Evolutionary conservation across 2,113 vertebrate genomes (phyloP).

Genomic region (Deroptyus accipitrinus): DNA sequence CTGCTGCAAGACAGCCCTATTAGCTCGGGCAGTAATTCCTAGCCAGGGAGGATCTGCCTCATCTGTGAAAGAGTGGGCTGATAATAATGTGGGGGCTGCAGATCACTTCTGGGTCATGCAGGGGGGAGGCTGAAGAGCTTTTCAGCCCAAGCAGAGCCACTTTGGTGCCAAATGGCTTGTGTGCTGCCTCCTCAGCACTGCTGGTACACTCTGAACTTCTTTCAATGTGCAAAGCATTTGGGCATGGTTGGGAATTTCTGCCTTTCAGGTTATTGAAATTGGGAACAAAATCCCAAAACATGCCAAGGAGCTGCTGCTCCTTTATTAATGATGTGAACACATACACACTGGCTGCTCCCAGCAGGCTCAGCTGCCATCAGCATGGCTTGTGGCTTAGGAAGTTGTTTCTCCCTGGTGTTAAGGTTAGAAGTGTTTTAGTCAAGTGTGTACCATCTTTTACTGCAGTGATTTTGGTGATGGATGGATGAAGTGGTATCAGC

Average conservation of each 20-base stretch:
- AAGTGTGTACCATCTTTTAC: not conserved
- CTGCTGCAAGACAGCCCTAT: not conserved
- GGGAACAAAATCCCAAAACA: not conserved
- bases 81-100: not conserved
- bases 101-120: no score
- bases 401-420: not conserved
- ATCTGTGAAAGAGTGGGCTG: not conserved
- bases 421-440: not conserved
- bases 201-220: not conserved
- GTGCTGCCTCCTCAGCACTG: not conserved
- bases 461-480: not conserved
- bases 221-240: not conserved
- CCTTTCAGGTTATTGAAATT: not conserved
- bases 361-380: not conserved
- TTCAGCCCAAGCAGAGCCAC: not conserved
- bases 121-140: not conserved
- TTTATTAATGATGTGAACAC: not conserved
- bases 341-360: not conserved
- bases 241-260: not conserved
- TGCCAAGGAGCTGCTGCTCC: not conserved
- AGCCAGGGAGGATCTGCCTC: not conserved
- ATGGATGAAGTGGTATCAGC: not conserved
- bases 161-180: accelerated
- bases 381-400: not conserved
- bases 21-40: not conserved